Conservation (phyloP, 2,113 vertebrate genomes). For the Mastomys natalensis region DNA sequence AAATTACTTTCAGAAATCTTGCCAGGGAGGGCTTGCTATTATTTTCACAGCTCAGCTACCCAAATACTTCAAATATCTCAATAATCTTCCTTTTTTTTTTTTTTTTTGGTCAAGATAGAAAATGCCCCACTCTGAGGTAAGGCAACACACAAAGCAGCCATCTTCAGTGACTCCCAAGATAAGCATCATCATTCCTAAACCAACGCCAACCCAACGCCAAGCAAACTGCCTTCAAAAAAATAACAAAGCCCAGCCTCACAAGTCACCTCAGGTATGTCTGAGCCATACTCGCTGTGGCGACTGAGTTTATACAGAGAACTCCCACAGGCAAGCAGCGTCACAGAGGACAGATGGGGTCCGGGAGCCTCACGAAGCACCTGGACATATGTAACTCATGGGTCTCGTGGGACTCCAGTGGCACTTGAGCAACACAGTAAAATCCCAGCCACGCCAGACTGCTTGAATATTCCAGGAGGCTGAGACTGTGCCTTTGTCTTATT, state of each 20-base stretch:
- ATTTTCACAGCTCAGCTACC: background rate
- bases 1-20: too few relatives aligned
- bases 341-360: background rate
- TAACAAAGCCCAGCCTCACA: background rate
- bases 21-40: background rate
- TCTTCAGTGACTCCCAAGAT: background rate
- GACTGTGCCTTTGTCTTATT: slow-evolving; percentile 20
- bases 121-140: slow-evolving; percentile 19
- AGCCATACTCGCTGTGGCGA: background rate
- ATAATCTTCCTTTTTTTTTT: background rate
- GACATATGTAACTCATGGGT: background rate
- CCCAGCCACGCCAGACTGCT: background rate
- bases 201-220: background rate
- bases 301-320: background rate
- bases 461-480: background rate
- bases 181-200: background rate
- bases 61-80: background rate
- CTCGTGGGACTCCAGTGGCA: background rate
- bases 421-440: background rate
- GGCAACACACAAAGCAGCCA: background rate
- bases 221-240: background rate
- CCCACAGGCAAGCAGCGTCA: background rate
- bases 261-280: background rate
- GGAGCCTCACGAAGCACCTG: background rate
- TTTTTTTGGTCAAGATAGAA: background rate